Evolutionary conservation across 2,797 vertebrate genomes (phyloP), one percentile per base, ranked within the genome.

Genomic region (Peromyscus nudipes): DNA sequence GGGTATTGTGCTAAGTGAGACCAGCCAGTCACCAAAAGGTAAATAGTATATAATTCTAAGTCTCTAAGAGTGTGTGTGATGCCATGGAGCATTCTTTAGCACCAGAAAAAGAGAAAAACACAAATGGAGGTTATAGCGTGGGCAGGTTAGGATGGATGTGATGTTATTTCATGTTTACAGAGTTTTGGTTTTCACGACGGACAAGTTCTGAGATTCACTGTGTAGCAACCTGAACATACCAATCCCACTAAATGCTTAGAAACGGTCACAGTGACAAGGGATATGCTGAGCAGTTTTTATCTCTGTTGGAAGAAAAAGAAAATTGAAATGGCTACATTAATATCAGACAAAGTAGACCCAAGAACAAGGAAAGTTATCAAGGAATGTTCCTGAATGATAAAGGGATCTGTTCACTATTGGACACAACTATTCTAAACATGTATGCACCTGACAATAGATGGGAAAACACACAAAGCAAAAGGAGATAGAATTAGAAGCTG

Each of bases 311-410:
- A 87, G 81, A 79, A 89, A 89, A 81, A 71, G 17, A 43, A 67
- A 55, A 43, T n/a, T 34, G 34, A 90, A 81, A 46, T 62, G 25
- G 62, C 37, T 90, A 67, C 49, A 57, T 55, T 69, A 65, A 21
- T 90, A n/a, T 52, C 37, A 87, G 49, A 65, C 49, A 91, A 82
- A 49, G 37, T 25, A 95, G 75, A 76, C 25, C 80, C 92, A 40
- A 52, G 55, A 65, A 87, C 19, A 71, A 60, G 19, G 25, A 77
- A 81, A 80, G 25, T 80, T 81, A 23, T n/a, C 16, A 71, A 60
- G 14, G 17, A 64, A 71, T 0, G 34, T 71, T 82, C 77, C 29
- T 31, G 69, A 86, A 64, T 55, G 73, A 81, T 65, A 52, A n/a
- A 52, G 40, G 10, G 6, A 46, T 34, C 13, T 29, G 8, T 34